Percentiles rank a stretch among this genome's conserved stretches.
These are phyloP conservation scores for Cynaeus angustus DNA, from an alignment of 2,888 invertebrate species.

Conservation along the genomic window DNA sequence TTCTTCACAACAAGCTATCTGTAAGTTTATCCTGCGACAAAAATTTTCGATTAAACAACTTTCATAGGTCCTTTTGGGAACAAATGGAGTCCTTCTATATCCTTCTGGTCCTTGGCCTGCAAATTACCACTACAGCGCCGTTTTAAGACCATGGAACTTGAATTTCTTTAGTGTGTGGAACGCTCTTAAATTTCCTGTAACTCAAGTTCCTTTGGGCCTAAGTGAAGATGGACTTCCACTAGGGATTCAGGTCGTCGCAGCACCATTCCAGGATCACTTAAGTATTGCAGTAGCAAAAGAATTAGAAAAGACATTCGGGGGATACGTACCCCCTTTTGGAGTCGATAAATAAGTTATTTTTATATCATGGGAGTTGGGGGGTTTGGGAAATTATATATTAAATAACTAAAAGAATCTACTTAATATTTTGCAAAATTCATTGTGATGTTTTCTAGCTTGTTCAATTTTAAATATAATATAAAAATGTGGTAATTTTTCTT, in stretches of 20 bases:
- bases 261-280: conserved; percentile 78
- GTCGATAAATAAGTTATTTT: conserved; percentile 66
- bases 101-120: conserved; percentile 88
- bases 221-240: conserved; percentile 81
- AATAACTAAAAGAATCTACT: background rate
- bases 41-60: conserved; percentile 15
- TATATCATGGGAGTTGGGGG: conserved; percentile 18
- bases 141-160: conserved; percentile 87
- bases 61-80: conserved; percentile 80
- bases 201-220: conserved; percentile 89
- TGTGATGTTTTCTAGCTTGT: background rate
- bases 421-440: background rate
- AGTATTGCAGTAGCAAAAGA: conserved; percentile 84
- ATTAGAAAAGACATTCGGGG: conserved; percentile 81
- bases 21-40: conserved; percentile 73
- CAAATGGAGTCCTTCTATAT: conserved; percentile 87
- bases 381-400: background rate
- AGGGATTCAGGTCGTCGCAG: conserved; percentile 86
- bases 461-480: background rate
- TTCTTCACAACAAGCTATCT: conserved; percentile 76
- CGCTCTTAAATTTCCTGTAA: conserved; percentile 86
- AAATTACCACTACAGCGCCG: conserved; percentile 86
- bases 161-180: conserved; percentile 91
- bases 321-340: conserved; percentile 78
- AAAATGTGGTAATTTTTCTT: too few species aligned